Conservation (phyloP, 2,888 invertebrate genomes). For the Lagria hirta region DNA sequence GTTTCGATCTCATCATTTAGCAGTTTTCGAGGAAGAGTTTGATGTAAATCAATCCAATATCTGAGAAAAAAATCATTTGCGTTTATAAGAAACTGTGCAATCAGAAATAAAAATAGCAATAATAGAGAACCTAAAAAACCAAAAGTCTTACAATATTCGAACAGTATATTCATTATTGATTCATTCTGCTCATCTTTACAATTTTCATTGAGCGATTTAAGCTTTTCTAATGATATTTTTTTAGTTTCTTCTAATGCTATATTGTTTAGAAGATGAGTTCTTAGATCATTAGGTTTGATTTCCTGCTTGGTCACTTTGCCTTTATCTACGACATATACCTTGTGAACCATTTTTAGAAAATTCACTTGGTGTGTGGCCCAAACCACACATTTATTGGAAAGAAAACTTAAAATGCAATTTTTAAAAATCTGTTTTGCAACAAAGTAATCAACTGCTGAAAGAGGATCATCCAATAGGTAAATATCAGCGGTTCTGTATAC, state of each 20-base stretch:
- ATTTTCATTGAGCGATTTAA: not conserved
- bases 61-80: no score
- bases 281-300: not conserved
- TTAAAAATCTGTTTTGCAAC: conserved; percentile 71
- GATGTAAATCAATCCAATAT: no score
- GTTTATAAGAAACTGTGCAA: no score
- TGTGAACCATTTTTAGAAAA: conserved; percentile 42
- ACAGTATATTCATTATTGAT: no score
- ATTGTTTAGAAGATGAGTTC: no score
- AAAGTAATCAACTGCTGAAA: conserved; percentile 75
- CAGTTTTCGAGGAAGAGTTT: no score
- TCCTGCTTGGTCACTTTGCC: conserved; percentile 15
- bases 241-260: no score
- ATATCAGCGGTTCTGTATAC: conserved; percentile 74
- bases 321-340: conserved; percentile 53
- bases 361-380: conserved; percentile 71
- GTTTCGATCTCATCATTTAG: no score
- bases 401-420: conserved; percentile 63
- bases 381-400: conserved; percentile 60
- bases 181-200: not conserved
- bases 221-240: no score
- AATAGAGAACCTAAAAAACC: no score
- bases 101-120: no score
- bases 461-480: conserved; percentile 75
- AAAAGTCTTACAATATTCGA: no score